A percentile compares a stretch with the other conserved stretches of the same genome.
Evolutionary conservation across 2,797 vertebrate genomes (phyloP).

Genomic region (Novumbra hubbsi): DNA sequence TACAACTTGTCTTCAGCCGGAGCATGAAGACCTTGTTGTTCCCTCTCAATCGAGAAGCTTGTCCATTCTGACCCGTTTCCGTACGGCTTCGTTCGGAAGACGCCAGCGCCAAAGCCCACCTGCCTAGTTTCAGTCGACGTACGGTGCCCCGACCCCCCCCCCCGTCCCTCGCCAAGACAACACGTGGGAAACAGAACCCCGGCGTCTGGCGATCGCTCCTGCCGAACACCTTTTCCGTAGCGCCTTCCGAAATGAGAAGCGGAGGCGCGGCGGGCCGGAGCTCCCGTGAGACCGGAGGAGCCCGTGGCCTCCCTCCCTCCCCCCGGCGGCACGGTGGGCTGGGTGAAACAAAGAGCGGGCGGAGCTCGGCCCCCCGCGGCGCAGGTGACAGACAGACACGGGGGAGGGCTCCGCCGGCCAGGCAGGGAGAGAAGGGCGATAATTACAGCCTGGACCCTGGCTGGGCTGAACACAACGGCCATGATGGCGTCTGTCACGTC

Average conservation of each 20-base stretch:
- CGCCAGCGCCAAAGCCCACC: background rate
- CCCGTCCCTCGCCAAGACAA: background rate
- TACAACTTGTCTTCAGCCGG: constrained; percentile 29
- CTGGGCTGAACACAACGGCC: constrained; percentile 60
- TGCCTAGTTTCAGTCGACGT: background rate
- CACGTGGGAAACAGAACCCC: background rate
- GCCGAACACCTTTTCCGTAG: constrained; percentile 1
- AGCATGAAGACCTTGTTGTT: background rate
- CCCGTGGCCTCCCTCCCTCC: too few relatives aligned
- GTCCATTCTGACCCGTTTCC: background rate
- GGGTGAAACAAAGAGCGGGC: background rate
- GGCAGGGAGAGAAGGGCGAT: constrained; percentile 5
- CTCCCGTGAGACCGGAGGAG: too few relatives aligned
- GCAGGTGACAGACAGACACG: background rate
- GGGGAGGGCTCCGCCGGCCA: background rate
- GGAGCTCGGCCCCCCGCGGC: background rate
- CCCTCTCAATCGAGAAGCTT: background rate
- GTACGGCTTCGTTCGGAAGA: background rate
- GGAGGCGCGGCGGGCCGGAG: background rate
- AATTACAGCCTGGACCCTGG: constrained; percentile 60
- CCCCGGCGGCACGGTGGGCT: too few relatives aligned
- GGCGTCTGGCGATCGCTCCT: background rate
- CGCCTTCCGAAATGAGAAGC: background rate
- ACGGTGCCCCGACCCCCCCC: background rate
- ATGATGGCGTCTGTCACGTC: constrained; percentile 61